Evolutionary conservation across 2,888 invertebrate species (phyloP), one percentile per base, ranked within the genome.

Genomic region (Vannuccia rotundouncinata): DNA sequence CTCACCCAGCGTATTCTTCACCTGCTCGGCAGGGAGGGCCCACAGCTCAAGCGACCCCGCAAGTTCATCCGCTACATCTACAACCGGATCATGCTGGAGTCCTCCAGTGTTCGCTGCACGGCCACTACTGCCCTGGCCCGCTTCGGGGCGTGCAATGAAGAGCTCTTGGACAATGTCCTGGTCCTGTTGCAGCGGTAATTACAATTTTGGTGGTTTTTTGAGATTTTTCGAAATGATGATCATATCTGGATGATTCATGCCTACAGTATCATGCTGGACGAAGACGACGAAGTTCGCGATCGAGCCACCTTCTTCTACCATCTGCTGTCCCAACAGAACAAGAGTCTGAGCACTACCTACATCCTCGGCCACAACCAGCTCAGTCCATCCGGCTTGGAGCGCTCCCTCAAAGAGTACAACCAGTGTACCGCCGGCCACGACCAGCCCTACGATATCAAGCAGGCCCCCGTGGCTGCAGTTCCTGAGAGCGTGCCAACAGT

Each of bases 261-360:
- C 1, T 92, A 92, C 0, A 91, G 96, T 5, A 96, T 95, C 85
- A 93, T 95, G 86, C 91, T 98, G 90, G 99, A 99, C 87, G 93
- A 94, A 0, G 99, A 99, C 86, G 99, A 99, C 88, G 99, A 99
- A 90, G 97, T 99, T 0, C 91, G 99, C 31, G 99, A 99, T 89
- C 91, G 99, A 66, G 98, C 99, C 10, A 95, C 98, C 0, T 97
- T 95, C 88, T 99, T 96, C 89, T 92, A 94, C 85, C 92, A 92
- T 59, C 92, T 99, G 82, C 90, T 99, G 29, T 84, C 30, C 27
- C 74, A 74, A 74, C 28, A 30, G 1, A 79, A 76, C 77, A 73
- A 82, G 30, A 59, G 29, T 31, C 59, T 81, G 25, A 31, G 73
- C 31, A 77, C 30, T 2, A 25, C 29, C 22, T 82, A 76, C 74